Evolutionary conservation across 1,140 invertebrate species (phyloP), one percentile per base, ranked within the genome.

Genomic region (Sipha flava): DNA sequence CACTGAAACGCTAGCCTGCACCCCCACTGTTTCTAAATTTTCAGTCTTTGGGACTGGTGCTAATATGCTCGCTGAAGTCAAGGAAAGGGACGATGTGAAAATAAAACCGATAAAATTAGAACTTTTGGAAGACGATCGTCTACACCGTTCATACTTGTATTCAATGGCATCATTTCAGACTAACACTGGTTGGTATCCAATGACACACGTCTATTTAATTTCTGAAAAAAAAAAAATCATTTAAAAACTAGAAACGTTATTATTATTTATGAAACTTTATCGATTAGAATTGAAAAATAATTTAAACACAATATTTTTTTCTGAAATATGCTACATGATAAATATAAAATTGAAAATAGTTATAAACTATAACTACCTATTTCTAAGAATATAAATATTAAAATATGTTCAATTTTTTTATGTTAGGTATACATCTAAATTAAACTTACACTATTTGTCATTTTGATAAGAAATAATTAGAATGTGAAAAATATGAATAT

Each of bases 41-140:
- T 43, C 73, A 9, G 37, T 75, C 34, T 77, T 26, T 23, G 6
- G 12, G 52, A 26, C 31, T 14, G 73, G 34, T 18, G 34, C 3
- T 59, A 54, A 75, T 40, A 37, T 40, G 47, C 31, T 59, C 5
- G 34, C 14, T 1, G 52, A 37, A 23, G 29, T 21, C 68, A 45
- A 49, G 70, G 73, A 59, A 77, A 77, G 73, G 73, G 73, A 59
- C 52, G 73, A 57, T 43, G 34, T 77, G 73, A 77, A 77, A 77
- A 77, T 77, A 77, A 77, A 77, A 77, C 73, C 73, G 73, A 77
- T 77, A 77, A 77, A 77, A 57, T 77, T 77, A 77, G 73, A 77
- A 77, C 73, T 77, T 77, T 77, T 77, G 73, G 73, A 77, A 57
- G 49, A 31, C 73, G 73, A 77, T 54, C 73, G 34, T 23, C 21